Conservation (phyloP, 2,888 invertebrate genomes). For the Malachius bipustulatus region DNA sequence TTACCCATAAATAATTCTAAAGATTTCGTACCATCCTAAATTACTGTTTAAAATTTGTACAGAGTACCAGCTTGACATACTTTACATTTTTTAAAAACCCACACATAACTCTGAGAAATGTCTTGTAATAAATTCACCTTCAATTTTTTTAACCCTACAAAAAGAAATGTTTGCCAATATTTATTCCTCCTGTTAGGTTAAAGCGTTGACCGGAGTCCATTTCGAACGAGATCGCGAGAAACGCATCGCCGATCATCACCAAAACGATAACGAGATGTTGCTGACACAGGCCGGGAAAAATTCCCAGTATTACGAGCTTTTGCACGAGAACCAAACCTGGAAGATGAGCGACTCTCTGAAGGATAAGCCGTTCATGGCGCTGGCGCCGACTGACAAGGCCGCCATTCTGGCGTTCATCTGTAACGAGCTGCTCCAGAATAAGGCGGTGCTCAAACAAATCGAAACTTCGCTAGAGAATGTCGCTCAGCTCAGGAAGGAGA, state of each 20-base stretch:
- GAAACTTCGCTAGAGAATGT: constrained; percentile 72
- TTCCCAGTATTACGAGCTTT: constrained; percentile 62
- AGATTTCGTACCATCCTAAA: too few relatives aligned
- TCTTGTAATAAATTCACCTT: too few relatives aligned
- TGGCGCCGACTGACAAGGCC: constrained; percentile 77
- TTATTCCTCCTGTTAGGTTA: too few relatives aligned
- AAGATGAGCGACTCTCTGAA: constrained; percentile 68
- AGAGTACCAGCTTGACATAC: too few relatives aligned
- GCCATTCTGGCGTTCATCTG: constrained; percentile 84
- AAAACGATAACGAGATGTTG: constrained; percentile 54
- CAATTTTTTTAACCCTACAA: too few relatives aligned
- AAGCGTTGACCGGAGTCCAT: constrained; percentile 67
- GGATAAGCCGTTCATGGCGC: constrained; percentile 73
- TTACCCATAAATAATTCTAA: too few relatives aligned
- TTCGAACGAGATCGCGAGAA: constrained; percentile 72
- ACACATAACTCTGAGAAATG: too few relatives aligned
- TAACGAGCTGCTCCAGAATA: constrained; percentile 89
- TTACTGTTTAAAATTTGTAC: too few relatives aligned
- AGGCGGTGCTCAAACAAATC: constrained; percentile 79
- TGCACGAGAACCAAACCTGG: constrained; percentile 68
- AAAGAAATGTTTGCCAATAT: too few relatives aligned
- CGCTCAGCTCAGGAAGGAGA: constrained; percentile 76
- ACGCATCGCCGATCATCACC: constrained; percentile 72
- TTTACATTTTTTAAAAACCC: too few relatives aligned
- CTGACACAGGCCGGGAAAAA: constrained; percentile 62